phyloP scores from a whole-genome alignment of 2,888 invertebrate species.

The Heliconius erato region DNA sequence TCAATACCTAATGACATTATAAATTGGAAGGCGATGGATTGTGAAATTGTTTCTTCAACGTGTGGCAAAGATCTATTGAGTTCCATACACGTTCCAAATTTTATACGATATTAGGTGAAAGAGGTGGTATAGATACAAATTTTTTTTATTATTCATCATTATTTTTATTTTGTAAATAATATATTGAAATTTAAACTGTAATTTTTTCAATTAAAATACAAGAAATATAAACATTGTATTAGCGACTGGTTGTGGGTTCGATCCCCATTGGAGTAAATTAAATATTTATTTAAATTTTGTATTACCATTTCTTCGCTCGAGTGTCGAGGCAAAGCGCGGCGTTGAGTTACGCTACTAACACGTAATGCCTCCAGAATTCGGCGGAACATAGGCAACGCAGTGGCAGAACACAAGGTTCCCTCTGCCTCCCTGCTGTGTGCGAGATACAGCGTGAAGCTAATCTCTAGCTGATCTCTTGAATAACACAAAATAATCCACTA shows the following conservation, averaged over 20 bases:
- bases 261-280: too few species aligned
- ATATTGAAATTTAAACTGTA: neutral
- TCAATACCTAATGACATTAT: conserved; percentile 30
- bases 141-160: neutral
- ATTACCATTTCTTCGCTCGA: too few species aligned
- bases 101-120: conserved; percentile 13
- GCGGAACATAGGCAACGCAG: neutral
- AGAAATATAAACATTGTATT: too few species aligned
- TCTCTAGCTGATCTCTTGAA: too few species aligned
- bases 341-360: too few species aligned
- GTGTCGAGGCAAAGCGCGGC: too few species aligned
- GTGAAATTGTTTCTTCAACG: conserved; percentile 41
- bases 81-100: conserved; percentile 23
- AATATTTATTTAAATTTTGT: too few species aligned
- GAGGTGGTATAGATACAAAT: conserved; percentile 1
- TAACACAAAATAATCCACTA: too few species aligned
- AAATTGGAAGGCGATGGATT: conserved; percentile 34
- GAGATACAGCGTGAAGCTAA: neutral
- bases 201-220: neutral
- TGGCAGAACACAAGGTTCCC: neutral
- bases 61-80: conserved; percentile 31
- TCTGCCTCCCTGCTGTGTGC: neutral
- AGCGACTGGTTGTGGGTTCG: too few species aligned
- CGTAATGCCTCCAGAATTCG: too few species aligned
- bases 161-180: neutral